Conservation (phyloP, 2,113 vertebrate genomes). For the Callionymus lyra region DNA sequence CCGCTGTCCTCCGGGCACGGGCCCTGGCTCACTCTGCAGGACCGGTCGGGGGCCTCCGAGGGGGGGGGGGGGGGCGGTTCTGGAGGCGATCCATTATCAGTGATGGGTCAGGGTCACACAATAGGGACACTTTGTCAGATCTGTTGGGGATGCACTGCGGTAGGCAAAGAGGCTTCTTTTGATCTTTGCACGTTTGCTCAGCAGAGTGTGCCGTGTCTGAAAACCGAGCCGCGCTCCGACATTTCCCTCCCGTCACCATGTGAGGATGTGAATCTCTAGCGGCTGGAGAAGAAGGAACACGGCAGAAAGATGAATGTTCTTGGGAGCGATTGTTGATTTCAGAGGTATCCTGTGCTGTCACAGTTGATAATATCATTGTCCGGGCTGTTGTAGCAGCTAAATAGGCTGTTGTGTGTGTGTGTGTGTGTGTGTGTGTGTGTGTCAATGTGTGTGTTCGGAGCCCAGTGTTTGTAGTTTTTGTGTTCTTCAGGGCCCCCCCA, state of each 20-base stretch:
- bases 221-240: conserved; percentile 59
- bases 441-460: conserved; percentile 44
- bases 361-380: conserved; percentile 28
- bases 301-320: conserved; percentile 28
- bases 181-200: conserved; percentile 62
- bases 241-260: conserved; percentile 43
- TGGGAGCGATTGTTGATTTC: conserved; percentile 17
- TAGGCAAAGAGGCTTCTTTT: conserved; percentile 63
- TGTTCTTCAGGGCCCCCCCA: conserved; percentile 48
- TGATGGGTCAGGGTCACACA: conserved; percentile 63
- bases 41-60: conserved; percentile 26
- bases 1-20: conserved; percentile 13
- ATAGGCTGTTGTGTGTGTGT: conserved; percentile 39
- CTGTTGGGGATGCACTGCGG: conserved; percentile 59
- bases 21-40: conserved; percentile 18
- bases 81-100: conserved; percentile 61
- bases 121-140: conserved; percentile 56
- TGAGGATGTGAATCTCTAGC: conserved; percentile 22
- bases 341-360: conserved; percentile 15
- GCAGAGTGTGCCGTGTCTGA: conserved; percentile 66
- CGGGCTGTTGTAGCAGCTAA: conserved; percentile 40
- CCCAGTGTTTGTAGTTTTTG: conserved; percentile 61
- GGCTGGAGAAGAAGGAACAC: conserved; percentile 2
- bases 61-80: conserved; percentile 46
- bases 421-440: conserved; percentile 37